Evolutionary conservation across 2,113 vertebrate species (phyloP).

Genomic region (Sander lucioperca): DNA sequence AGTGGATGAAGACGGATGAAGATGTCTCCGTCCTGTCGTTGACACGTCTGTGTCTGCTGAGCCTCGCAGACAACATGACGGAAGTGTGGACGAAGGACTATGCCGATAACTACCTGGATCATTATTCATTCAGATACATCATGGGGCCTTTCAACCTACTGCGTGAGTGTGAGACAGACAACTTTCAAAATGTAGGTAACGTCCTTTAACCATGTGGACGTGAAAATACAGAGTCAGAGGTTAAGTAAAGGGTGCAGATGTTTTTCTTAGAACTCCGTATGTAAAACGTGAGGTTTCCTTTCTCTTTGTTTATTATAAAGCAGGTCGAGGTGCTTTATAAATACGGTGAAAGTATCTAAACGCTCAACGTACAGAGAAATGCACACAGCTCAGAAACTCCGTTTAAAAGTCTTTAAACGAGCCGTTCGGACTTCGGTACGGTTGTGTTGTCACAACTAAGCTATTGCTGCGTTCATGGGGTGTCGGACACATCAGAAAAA

Average conservation of each 20-base stretch:
- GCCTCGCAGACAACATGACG: slow-evolving; percentile 87
- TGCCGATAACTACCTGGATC: slow-evolving; percentile 85
- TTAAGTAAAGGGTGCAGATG: not conserved
- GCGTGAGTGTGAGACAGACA: slow-evolving; percentile 76
- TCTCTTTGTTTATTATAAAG: too few species aligned
- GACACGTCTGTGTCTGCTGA: slow-evolving; percentile 83
- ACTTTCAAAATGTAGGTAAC: too few species aligned
- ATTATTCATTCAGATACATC: slow-evolving; percentile 86
- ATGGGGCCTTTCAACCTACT: slow-evolving; percentile 89
- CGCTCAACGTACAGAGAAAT: too few species aligned
- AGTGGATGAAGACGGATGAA: slow-evolving; percentile 24
- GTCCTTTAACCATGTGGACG: not conserved
- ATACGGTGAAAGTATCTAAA: too few species aligned
- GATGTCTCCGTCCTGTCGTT: slow-evolving; percentile 55
- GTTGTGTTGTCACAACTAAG: too few species aligned
- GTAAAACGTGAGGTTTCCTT: too few species aligned
- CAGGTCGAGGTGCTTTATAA: too few species aligned
- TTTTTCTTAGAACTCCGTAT: not conserved
- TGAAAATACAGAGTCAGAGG: not conserved
- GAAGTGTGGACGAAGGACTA: slow-evolving; percentile 88
- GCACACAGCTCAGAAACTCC: too few species aligned
- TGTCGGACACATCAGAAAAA: too few species aligned
- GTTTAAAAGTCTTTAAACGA: too few species aligned
- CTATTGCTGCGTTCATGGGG: too few species aligned
- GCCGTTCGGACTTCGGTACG: too few species aligned